Evolutionary conservation across 2,113 vertebrate genomes (phyloP), one percentile per base, ranked within the genome.

Genomic region (Thalassarche chlororhynchos): DNA sequence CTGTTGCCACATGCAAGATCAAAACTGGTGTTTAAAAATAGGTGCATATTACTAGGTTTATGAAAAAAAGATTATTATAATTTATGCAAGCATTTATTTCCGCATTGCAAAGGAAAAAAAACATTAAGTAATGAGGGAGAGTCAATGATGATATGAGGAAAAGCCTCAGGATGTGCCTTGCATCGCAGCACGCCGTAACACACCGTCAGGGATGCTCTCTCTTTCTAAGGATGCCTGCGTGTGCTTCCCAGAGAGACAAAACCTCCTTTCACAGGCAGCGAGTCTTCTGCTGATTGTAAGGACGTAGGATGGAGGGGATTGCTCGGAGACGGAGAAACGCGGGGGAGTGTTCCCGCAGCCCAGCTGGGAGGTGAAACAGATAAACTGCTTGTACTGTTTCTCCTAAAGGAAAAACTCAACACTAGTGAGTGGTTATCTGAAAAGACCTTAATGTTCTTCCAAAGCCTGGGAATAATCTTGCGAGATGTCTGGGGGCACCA

Each of bases 161-260:
- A 72, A 89, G 58, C 78, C 82, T 51, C 29, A 5, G 81, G 89
- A 79, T 55, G 44, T 69, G 57, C 49, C 47, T 85, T n/a, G 14
- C 23, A 5, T 6, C 47, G 38, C 78, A 89, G 64, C 31, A 10
- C 1, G 2, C 14, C 2, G 0, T 34, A 49, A n/a, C 49, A 14
- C 4, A 0, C 29, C 0, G 0, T 12, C 78, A 44, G 57, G 62
- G 69, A 44, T 13, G 38, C 0, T 1, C 18, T 68, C 12, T 14
- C 49, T 54, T 44, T 11, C 46, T 51, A 36, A 70, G 38, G 71
- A 77, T 26, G 34, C 21, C 0, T 1, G 18, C 0, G 0, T 14
- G 61, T 17, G 12, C 58, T 76, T 89, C 81, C 78, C 16, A 0
- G 87, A 24, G 83, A 57, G 34, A 72, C 6, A 46, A 78, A 77